phyloP scores from a whole-genome alignment of 1,140 invertebrate species.

The Druon quercuslanigerum region DNA sequence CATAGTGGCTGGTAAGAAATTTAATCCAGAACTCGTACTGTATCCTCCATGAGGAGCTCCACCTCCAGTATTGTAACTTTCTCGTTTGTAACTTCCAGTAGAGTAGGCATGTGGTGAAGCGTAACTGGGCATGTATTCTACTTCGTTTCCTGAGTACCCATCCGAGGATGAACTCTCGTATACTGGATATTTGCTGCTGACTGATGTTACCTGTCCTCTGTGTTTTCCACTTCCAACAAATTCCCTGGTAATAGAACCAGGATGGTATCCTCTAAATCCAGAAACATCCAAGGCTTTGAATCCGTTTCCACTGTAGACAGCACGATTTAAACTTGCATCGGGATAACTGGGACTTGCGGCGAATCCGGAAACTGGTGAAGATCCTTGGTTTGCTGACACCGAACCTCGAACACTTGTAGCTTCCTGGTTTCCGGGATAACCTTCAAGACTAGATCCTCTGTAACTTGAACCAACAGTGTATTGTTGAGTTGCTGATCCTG shows the following conservation, averaged over 20 bases:
- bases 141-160: constrained; percentile 6
- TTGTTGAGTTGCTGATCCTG: not conserved
- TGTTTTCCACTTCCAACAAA: not conserved
- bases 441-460: not conserved
- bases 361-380: not conserved
- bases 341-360: constrained; percentile 1
- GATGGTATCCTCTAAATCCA: not conserved
- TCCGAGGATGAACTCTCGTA: constrained; percentile 3
- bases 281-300: not conserved
- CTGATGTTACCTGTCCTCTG: not conserved
- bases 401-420: not conserved
- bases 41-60: not conserved
- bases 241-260: not conserved
- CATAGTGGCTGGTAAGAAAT: not conserved
- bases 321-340: not conserved
- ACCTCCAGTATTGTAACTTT: not conserved
- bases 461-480: constrained; percentile 6
- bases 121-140: not conserved
- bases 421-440: constrained; percentile 2
- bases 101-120: not conserved
- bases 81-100: constrained; percentile 4
- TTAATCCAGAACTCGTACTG: not conserved
- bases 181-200: not conserved
- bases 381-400: not conserved
- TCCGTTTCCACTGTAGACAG: not conserved